phyloP scores from a whole-genome alignment of 2,888 invertebrate species.

The Andrena praecox region DNA sequence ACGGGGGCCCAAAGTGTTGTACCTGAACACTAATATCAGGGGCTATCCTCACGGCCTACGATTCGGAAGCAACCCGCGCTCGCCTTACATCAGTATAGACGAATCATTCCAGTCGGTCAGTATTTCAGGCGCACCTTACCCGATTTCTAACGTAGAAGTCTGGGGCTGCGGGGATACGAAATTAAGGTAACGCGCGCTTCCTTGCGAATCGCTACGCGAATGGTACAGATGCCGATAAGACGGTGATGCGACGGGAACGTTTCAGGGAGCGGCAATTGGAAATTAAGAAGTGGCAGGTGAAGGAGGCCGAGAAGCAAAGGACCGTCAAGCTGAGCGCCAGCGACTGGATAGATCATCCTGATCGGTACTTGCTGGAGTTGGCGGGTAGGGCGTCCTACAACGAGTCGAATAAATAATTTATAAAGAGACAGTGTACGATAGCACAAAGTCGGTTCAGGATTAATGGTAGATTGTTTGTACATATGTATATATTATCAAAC shows the following conservation, averaged over 20 bases:
- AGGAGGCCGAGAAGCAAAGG: conserved; percentile 94
- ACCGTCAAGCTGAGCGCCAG: conserved; percentile 94
- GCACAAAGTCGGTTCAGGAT: conserved; percentile 42
- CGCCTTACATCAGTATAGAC: conserved; percentile 90
- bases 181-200: conserved; percentile 84
- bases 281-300: conserved; percentile 96
- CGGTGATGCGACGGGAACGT: neutral
- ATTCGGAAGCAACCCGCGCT: conserved; percentile 92
- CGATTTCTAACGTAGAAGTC: conserved; percentile 87
- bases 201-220: neutral
- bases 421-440: conserved; percentile 12
- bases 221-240: neutral
- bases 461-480: conserved; percentile 64
- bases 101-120: conserved; percentile 83
- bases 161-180: conserved; percentile 94
- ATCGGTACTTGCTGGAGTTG: conserved; percentile 95
- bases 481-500: conserved; percentile 70
- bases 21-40: conserved; percentile 93
- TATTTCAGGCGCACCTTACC: conserved; percentile 85
- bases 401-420: conserved; percentile 87
- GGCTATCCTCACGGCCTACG: conserved; percentile 94
- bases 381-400: conserved; percentile 94
- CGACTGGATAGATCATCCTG: conserved; percentile 98
- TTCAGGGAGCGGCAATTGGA: conserved; percentile 93
- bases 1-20: conserved; percentile 91